Conservation (phyloP, 2,113 vertebrate genomes). For the Entosphenus tridentatus region DNA sequence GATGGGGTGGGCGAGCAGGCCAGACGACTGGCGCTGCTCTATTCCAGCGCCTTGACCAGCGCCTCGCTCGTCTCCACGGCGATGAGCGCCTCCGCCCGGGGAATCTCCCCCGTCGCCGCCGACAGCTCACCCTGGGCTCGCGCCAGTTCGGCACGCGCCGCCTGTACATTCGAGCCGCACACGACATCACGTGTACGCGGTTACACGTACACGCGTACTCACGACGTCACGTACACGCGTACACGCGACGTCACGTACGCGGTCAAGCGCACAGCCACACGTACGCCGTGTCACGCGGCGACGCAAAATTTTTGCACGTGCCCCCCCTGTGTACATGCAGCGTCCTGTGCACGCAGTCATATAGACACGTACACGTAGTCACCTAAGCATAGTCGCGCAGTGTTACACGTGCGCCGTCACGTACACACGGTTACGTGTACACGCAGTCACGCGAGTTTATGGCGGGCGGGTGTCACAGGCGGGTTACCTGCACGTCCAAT, state of each 20-base stretch:
- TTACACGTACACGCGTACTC: no score
- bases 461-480: no score
- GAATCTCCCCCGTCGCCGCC: constrained; percentile 28
- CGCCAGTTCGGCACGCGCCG: constrained; percentile 63
- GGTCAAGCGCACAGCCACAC: not conserved
- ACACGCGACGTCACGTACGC: not conserved
- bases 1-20: no score
- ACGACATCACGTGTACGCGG: not conserved
- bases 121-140: constrained; percentile 44
- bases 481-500: constrained; percentile 42
- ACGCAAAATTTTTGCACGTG: constrained; percentile 19
- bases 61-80: constrained; percentile 69
- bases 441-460: no score
- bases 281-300: not conserved
- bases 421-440: no score
- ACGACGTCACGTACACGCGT: not conserved
- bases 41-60: constrained; percentile 75
- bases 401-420: no score
- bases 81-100: constrained; percentile 52
- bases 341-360: constrained; percentile 16
- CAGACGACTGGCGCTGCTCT: no score
- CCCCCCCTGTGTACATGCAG: constrained; percentile 40
- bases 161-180: constrained; percentile 19
- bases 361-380: not conserved
- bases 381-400: not conserved